Evolutionary conservation across 2,888 invertebrate genomes (phyloP).

Genomic region (Dendrolimus pini): DNA sequence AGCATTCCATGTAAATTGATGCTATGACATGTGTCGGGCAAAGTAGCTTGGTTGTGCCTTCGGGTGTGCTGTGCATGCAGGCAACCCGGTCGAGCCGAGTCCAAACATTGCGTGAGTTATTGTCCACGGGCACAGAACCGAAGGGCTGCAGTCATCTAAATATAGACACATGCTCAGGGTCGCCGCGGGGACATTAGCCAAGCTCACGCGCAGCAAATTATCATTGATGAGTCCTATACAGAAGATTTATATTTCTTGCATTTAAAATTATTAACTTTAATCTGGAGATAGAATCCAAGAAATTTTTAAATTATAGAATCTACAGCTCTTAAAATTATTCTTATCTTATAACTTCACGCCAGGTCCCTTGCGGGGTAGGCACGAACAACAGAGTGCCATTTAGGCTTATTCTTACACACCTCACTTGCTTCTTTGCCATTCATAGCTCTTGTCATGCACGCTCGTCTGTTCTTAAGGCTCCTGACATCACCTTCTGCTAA

Average conservation of each 20-base stretch:
- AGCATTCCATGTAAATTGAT: background rate
- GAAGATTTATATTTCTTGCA: conserved; percentile 2
- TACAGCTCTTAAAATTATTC: too few species aligned
- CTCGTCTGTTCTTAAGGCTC: too few species aligned
- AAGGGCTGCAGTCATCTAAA: conserved; percentile 47
- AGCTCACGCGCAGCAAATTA: conserved; percentile 59
- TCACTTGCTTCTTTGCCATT: too few species aligned
- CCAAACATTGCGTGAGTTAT: conserved; percentile 52
- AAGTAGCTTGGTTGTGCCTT: conserved; percentile 7
- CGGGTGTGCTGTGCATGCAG: conserved; percentile 10
- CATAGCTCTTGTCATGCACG: too few species aligned
- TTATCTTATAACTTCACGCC: too few species aligned
- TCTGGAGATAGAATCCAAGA: too few species aligned
- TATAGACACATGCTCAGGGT: conserved; percentile 59
- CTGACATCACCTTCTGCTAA: too few species aligned
- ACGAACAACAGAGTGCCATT: too few species aligned
- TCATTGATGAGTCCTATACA: conserved; percentile 49
- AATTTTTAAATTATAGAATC: too few species aligned
- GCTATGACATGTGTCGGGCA: conserved; percentile 16
- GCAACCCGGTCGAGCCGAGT: conserved; percentile 23
- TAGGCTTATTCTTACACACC: too few species aligned
- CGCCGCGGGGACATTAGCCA: conserved; percentile 51
- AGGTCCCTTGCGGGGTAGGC: too few species aligned
- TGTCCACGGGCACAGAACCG: conserved; percentile 26
- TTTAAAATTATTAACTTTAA: background rate